phyloP scores from a whole-genome alignment of 2,113 vertebrate genomes.

The Sander vitreus region DNA sequence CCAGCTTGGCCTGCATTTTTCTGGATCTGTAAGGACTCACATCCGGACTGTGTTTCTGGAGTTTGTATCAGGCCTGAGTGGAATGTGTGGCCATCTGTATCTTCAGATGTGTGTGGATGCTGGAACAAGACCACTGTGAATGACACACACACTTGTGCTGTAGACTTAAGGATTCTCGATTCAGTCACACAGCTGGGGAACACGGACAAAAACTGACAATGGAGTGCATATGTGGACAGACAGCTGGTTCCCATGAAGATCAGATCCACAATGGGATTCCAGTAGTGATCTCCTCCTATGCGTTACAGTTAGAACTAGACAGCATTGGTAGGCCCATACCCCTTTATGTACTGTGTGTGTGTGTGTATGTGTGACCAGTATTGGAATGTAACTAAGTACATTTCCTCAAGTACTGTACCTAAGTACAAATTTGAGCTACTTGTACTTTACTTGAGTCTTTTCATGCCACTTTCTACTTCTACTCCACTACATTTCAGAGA shows the following conservation, averaged over 20 bases:
- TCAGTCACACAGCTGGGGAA: slow-evolving; percentile 19
- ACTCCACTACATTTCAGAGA: too few species aligned
- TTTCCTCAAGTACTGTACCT: too few species aligned
- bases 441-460: too few species aligned
- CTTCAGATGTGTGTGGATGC: slow-evolving; percentile 61
- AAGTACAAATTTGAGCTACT: too few species aligned
- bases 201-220: slow-evolving; percentile 57
- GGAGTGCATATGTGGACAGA: slow-evolving; percentile 58
- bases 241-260: slow-evolving; percentile 57
- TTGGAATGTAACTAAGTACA: too few species aligned
- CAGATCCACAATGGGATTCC: slow-evolving; percentile 56
- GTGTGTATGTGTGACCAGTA: background rate
- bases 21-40: slow-evolving; percentile 23
- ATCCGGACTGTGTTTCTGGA: slow-evolving; percentile 42
- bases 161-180: slow-evolving; percentile 33
- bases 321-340: slow-evolving; percentile 59
- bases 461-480: too few species aligned
- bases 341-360: background rate
- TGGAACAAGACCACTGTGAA: slow-evolving; percentile 54
- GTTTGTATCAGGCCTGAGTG: slow-evolving; percentile 48
- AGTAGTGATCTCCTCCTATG: slow-evolving; percentile 67
- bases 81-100: slow-evolving; percentile 65
- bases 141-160: slow-evolving; percentile 32
- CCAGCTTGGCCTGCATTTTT: background rate
- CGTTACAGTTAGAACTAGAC: slow-evolving; percentile 62